These are phyloP conservation scores for Plecotus auritus DNA, from an alignment of 2,113 vertebrate species.

Conservation along the genomic window DNA sequence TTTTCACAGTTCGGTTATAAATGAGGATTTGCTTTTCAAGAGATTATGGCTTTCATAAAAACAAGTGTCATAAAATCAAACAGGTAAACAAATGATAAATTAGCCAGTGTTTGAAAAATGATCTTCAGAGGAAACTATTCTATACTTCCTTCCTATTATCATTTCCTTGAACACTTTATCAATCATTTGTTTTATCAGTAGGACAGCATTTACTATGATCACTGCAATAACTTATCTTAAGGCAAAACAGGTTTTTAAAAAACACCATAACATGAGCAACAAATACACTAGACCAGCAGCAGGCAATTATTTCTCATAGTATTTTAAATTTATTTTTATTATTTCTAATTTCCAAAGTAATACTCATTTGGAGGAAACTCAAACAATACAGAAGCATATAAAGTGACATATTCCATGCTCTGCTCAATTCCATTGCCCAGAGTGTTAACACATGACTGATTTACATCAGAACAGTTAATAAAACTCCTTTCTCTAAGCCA, in stretches of 20 bases:
- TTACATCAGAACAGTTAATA: neutral
- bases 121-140: slow-evolving; percentile 37
- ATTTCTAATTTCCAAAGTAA: slow-evolving; percentile 37
- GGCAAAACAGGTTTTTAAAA: neutral
- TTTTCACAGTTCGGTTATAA: slow-evolving; percentile 35
- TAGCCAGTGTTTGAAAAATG: slow-evolving; percentile 38
- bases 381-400: neutral
- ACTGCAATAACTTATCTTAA: neutral
- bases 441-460: neutral
- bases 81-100: slow-evolving; percentile 47
- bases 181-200: slow-evolving; percentile 43
- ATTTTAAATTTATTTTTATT: slow-evolving; percentile 23
- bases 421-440: neutral
- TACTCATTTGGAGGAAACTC: neutral
- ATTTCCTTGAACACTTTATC: slow-evolving; percentile 17
- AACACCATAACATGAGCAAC: neutral
- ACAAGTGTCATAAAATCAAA: neutral
- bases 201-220: slow-evolving; percentile 26
- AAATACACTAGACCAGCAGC: neutral
- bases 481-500: neutral
- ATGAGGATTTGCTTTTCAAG: slow-evolving; percentile 28
- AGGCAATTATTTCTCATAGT: neutral
- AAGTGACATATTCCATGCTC: neutral
- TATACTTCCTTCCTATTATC: neutral
- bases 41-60: slow-evolving; percentile 24